Conservation (phyloP, 2,888 invertebrate species). For the Nomada goodeniana region DNA sequence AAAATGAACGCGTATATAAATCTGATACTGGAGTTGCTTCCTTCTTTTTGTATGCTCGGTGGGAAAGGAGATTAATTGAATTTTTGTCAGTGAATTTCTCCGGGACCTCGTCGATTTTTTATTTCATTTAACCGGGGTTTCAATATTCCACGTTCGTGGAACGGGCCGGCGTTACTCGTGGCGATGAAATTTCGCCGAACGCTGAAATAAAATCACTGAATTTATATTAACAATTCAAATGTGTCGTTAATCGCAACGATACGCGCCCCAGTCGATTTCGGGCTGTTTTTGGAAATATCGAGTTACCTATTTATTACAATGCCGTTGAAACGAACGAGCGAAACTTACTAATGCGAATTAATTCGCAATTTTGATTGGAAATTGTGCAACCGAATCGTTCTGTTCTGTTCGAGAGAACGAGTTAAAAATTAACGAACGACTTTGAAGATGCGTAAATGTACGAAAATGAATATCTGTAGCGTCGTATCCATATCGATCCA, state of each 20-base stretch:
- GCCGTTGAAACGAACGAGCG: background rate
- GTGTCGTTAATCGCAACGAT: background rate
- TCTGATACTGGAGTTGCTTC: too few species aligned
- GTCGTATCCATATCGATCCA: too few species aligned
- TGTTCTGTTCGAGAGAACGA: too few species aligned
- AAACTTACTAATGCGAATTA: constrained; percentile 9
- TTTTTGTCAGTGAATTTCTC: too few species aligned
- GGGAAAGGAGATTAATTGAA: too few species aligned
- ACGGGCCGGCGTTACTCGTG: background rate
- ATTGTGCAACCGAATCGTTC: background rate
- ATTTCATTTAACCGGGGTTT: background rate
- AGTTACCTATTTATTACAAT: background rate
- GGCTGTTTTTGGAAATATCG: constrained; percentile 12
- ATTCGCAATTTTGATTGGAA: constrained; percentile 10
- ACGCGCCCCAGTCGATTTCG: too few species aligned
- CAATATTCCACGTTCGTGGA: background rate
- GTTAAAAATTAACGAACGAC: constrained; percentile 2
- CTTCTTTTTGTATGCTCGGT: too few species aligned
- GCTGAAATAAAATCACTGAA: constrained; percentile 4
- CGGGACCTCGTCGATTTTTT: too few species aligned
- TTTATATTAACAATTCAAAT: constrained; percentile 13
- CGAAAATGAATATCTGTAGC: background rate
- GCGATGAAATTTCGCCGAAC: background rate
- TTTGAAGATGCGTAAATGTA: background rate
- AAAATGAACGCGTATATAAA: too few species aligned